Conservation (phyloP, 1,140 invertebrate genomes). For the Babylonia areolata region DNA sequence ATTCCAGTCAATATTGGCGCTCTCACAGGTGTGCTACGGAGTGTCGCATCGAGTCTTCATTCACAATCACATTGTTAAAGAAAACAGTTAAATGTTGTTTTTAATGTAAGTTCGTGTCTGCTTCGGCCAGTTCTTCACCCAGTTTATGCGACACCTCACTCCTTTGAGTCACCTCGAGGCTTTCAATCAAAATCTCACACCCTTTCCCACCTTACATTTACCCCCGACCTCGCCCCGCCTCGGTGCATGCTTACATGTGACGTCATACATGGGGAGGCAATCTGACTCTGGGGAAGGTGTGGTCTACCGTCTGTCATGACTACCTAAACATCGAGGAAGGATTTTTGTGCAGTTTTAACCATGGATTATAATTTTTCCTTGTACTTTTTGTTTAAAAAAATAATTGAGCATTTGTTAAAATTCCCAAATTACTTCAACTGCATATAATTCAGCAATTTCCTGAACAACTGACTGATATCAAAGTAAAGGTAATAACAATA, state of each 20-base stretch:
- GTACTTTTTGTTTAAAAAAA: too few species aligned
- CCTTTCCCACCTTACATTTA: not conserved
- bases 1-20: not conserved
- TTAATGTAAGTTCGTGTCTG: not conserved
- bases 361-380: too few species aligned
- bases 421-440: too few species aligned
- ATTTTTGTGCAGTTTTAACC: too few species aligned
- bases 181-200: conserved; percentile 1
- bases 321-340: too few species aligned
- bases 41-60: not conserved
- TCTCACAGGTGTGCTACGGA: not conserved
- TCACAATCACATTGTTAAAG: not conserved
- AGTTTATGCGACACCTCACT: not conserved
- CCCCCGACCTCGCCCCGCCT: conserved; percentile 15
- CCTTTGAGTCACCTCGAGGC: not conserved
- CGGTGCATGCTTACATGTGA: conserved; percentile 22
- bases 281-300: not conserved
- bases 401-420: too few species aligned
- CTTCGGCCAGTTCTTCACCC: not conserved
- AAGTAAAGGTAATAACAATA: too few species aligned
- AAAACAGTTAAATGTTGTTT: not conserved
- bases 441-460: too few species aligned
- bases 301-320: conserved; percentile 1
- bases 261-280: not conserved
- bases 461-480: too few species aligned